Conservation (phyloP, 35 echinoderm and acorn worm species). For the Ptychodera flava region DNA sequence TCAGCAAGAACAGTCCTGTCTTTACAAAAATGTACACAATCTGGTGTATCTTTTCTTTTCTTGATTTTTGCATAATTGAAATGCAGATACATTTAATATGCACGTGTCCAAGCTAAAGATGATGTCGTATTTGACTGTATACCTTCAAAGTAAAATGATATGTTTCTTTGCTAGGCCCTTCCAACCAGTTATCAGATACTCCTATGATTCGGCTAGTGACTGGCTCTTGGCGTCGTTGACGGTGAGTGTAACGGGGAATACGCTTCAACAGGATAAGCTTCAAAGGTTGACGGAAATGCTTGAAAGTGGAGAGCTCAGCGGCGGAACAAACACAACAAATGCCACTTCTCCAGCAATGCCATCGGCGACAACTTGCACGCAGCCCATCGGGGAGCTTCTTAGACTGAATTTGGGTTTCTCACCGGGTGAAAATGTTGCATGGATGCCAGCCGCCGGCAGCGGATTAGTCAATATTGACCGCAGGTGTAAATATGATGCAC, state of each 20-base stretch:
- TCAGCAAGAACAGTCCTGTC: too few relatives aligned
- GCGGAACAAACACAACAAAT: background rate
- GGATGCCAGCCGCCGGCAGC: slow-evolving; percentile 6
- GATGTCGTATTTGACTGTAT: too few relatives aligned
- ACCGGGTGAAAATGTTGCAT: slow-evolving; percentile 27
- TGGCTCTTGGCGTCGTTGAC: background rate
- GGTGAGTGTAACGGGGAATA: background rate
- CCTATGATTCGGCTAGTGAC: background rate
- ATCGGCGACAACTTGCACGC: background rate
- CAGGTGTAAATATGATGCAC: slow-evolving; percentile 43
- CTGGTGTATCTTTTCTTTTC: too few relatives aligned
- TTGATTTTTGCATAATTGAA: too few relatives aligned
- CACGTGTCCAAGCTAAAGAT: too few relatives aligned
- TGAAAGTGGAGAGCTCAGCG: background rate
- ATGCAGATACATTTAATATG: too few relatives aligned
- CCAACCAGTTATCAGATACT: background rate
- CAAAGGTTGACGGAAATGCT: background rate
- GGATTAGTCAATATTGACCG: slow-evolving; percentile 19
- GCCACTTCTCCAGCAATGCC: background rate
- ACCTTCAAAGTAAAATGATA: too few relatives aligned
- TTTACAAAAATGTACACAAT: too few relatives aligned
- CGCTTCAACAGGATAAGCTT: background rate
- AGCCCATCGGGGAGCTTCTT: background rate
- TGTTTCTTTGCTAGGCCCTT: background rate
- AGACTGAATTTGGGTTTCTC: slow-evolving; percentile 23